Evolutionary conservation across 2,113 vertebrate species (phyloP), one percentile per base, ranked within the genome.

Genomic region (Helogale parvula): DNA sequence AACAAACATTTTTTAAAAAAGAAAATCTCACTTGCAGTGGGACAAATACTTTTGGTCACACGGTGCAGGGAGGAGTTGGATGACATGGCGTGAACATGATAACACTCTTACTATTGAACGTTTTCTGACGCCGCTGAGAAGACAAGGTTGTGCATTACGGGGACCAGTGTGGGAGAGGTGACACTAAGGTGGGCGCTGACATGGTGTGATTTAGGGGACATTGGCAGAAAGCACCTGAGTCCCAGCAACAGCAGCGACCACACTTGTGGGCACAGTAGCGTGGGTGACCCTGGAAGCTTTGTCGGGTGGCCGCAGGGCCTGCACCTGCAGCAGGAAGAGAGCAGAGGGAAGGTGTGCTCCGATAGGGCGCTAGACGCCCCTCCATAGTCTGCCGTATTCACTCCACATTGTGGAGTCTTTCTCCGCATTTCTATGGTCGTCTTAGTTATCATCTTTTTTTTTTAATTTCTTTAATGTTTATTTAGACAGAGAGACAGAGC

Each of bases 251-350:
- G 69, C 29, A 21, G 54, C 1, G 19, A 11, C 27, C 87, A 63
- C 10, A 17, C 23, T 9, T 1, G 17, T 71, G 13, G 27, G 3
- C 4, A 3, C 0, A 0, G 83, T 0, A 7, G 35, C 41, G 17
- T 35, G 6, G 15, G 5, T 5, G 33, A 14, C 41, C 0, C 54
- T 3, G 57, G 57, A 38, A 38, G 11, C 45, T 69, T 47, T 15
- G 16, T 21, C 52, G 7, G 29, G 35, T 21, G 6, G n/a, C 69
- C n/a, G 3, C 2, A 7, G 41, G 2, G 41, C 60, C 63, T 27
- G n/a, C 27, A 29, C 74, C 63, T 25, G 31, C 9, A 25, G 25
- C 10, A 14, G 9, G n/a, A 13, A 66, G 38, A 79, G 19, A 82
- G 41, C 3, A 19, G 41, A 41, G 6, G 25, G 15, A 52, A 41